Percentiles rank a stretch among this genome's conserved stretches.
phyloP scores from a whole-genome alignment of 2,888 invertebrate species.

The Diachrysia chrysitis region DNA sequence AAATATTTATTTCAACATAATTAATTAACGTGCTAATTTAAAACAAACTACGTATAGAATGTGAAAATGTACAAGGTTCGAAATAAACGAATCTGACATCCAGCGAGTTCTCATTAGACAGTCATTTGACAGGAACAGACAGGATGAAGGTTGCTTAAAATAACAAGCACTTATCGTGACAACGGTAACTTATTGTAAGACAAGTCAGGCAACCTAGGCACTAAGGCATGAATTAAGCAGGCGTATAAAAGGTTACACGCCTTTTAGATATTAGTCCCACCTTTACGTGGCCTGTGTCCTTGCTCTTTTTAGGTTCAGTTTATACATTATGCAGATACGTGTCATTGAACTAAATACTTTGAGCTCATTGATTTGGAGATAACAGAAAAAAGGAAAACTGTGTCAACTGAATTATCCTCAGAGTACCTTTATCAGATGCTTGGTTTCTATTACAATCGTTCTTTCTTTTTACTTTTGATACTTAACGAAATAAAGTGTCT shows the following conservation, averaged over 20 bases:
- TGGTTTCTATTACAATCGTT: background rate
- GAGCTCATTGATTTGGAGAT: slow-evolving; percentile 7
- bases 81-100: background rate
- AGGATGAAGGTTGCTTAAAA: background rate
- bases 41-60: no score
- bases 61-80: background rate
- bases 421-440: slow-evolving; percentile 1
- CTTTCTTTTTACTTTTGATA: background rate
- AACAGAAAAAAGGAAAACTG: background rate
- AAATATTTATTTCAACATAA: no score
- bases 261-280: background rate
- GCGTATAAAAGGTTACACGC: background rate
- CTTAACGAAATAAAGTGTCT: background rate
- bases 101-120: background rate
- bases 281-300: background rate
- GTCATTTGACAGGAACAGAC: background rate
- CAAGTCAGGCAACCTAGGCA: background rate
- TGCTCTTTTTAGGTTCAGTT: background rate
- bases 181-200: background rate
- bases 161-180: background rate
- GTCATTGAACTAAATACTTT: slow-evolving; percentile 6
- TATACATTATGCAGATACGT: slow-evolving; percentile 5
- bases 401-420: background rate
- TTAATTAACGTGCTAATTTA: no score
- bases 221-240: background rate